Conservation (phyloP, 2,113 vertebrate species). For the Tauraco erythrolophus region DNA sequence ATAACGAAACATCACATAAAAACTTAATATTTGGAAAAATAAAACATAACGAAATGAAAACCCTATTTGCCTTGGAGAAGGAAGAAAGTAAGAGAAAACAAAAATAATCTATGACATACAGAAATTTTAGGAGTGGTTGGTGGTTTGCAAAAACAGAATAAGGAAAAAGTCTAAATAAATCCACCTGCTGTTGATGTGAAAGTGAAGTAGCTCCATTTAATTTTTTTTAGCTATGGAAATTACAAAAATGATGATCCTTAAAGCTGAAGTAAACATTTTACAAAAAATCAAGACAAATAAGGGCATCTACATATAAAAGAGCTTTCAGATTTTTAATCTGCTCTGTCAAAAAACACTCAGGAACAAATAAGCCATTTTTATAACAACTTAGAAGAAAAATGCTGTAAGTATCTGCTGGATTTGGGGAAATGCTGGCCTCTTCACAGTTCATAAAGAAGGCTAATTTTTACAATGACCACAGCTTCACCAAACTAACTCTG, state of each 20-base stretch:
- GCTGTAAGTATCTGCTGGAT: not conserved
- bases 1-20: not conserved
- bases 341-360: not conserved
- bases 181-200: not conserved
- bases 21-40: conserved; percentile 8
- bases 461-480: not conserved
- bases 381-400: not conserved
- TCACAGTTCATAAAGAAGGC: not conserved
- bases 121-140: not conserved
- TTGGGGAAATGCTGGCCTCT: not conserved
- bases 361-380: not conserved
- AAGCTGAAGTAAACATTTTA: not conserved
- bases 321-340: not conserved
- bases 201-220: not conserved
- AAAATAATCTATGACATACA: not conserved
- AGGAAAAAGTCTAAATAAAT: conserved; percentile 7
- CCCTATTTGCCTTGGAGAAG: not conserved
- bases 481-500: not conserved
- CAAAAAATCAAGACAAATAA: not conserved
- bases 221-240: not conserved
- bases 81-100: not conserved
- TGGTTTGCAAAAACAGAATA: conserved; percentile 16
- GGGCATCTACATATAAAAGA: not conserved
- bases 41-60: not conserved
- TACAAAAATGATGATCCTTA: not conserved